Conservation (phyloP, 2,888 invertebrate genomes). For the Drosophila prolongata region DNA sequence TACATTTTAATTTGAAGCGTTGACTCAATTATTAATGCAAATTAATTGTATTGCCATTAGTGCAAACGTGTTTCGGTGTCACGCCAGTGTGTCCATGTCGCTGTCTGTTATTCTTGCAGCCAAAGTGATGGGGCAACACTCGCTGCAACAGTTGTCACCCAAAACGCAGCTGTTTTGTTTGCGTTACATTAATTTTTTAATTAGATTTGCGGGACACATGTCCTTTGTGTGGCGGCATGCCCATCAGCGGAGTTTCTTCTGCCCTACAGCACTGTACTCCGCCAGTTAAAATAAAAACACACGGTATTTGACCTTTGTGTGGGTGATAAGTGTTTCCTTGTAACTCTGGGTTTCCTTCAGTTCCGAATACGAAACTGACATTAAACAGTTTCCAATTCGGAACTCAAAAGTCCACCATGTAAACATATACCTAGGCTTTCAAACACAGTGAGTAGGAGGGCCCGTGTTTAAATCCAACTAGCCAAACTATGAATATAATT, state of each 20-base stretch:
- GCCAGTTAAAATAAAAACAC: neutral
- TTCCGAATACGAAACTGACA: no score
- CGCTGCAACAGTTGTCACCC: conserved; percentile 12
- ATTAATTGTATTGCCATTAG: conserved; percentile 37
- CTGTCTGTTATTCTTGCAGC: neutral
- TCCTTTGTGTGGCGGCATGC: neutral
- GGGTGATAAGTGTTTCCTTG: neutral
- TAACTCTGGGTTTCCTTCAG: no score
- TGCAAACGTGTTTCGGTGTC: conserved; percentile 6
- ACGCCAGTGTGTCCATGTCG: neutral
- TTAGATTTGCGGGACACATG: neutral
- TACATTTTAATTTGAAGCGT: conserved; percentile 29
- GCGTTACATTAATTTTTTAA: neutral
- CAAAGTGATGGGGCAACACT: neutral
- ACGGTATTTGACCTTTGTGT: neutral
- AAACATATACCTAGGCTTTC: no score
- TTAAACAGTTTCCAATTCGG: no score
- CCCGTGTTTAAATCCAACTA: no score
- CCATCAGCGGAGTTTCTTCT: neutral
- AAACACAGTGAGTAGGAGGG: no score
- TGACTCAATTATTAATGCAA: conserved; percentile 46
- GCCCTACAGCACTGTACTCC: neutral
- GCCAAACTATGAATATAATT: no score
- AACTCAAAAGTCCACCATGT: no score
- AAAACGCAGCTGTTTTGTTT: neutral